Evolutionary conservation across 2,797 vertebrate species (phyloP), one percentile per base, ranked within the genome.

Genomic region (Chaetodon trifasciatus): DNA sequence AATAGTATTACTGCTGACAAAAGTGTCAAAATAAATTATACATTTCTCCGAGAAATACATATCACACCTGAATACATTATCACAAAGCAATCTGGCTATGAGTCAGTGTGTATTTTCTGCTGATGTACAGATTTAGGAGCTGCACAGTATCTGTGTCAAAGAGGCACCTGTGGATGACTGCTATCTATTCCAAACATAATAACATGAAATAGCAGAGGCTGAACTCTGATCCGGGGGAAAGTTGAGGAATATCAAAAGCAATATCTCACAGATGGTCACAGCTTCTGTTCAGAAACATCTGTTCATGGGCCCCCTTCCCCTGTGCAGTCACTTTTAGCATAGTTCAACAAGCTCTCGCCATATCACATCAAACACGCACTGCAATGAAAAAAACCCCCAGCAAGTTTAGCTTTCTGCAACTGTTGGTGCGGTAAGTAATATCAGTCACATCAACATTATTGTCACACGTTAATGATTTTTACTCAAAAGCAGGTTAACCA

Each of bases 21-120:
- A 87, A 88, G 90, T 92, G 89, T 90, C 90, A 92, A 90, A 89
- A 93, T 92, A 89, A 89, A 91, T 92, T 89, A 87, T 92, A 80
- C 77, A 83, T 89, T 88, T 86, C 82, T 73, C 73, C 56, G 75
- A 86, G 84, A 92, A 91, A 90, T 89, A 91, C 86, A 93, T 90
- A 91, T 89, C 86, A 90, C 90, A 90, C 74, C 89, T 88, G 92
- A 94, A 95, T 94, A 91, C 88, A 94, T 94, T 93, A 94, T 90
- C 82, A 81, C 88, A 85, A 86, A 86, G 85, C 88, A 92, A 92
- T 93, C 89, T 90, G 74, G 75, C 77, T 79, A 35, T 70, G 85
- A 89, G 83, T 86, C 78, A 42, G 74, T 82, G 86, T 89, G 86
- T 88, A 85, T 93, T 88, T 87, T 90, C 82, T 91, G 83, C 84